These are phyloP conservation scores for Cercopithecus diana DNA, from an alignment of 2,797 vertebrate genomes.

Conservation along the genomic window DNA sequence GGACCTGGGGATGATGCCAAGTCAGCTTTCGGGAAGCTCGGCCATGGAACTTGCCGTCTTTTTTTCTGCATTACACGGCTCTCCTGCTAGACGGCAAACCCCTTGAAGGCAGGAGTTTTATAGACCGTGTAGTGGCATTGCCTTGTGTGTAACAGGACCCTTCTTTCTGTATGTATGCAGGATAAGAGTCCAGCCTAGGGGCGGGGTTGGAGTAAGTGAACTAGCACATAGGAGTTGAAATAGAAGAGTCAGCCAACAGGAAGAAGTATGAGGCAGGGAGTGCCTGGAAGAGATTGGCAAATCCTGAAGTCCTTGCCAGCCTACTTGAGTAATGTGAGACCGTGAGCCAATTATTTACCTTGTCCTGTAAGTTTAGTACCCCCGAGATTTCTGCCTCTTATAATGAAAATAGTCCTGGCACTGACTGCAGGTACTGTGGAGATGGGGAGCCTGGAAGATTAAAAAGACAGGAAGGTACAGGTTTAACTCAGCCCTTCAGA, in stretches of 20 bases:
- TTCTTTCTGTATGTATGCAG: neutral
- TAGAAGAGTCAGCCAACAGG: constrained; percentile 56
- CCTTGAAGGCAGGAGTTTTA: neutral
- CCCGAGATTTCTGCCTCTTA: neutral
- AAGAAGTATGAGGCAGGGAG: constrained; percentile 45
- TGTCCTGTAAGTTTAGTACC: neutral
- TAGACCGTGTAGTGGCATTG: neutral
- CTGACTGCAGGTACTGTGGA: neutral
- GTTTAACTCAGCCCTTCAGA: neutral
- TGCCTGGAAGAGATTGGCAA: constrained; percentile 50
- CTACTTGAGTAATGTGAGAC: neutral
- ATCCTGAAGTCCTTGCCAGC: constrained; percentile 13
- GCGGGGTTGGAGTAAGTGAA: neutral
- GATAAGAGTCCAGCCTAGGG: neutral
- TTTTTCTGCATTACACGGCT: neutral
- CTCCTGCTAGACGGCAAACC: neutral
- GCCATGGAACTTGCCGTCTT: accelerated
- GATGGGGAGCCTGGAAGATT: neutral
- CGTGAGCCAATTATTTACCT: neutral
- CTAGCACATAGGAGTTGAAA: neutral
- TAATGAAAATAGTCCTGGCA: neutral
- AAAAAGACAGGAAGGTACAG: neutral
- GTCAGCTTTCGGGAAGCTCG: neutral
- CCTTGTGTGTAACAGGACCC: neutral
- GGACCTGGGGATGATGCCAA: neutral